Evolutionary conservation across 2,797 vertebrate genomes (phyloP).

Genomic region (Cryptoblepharus egeriae): DNA sequence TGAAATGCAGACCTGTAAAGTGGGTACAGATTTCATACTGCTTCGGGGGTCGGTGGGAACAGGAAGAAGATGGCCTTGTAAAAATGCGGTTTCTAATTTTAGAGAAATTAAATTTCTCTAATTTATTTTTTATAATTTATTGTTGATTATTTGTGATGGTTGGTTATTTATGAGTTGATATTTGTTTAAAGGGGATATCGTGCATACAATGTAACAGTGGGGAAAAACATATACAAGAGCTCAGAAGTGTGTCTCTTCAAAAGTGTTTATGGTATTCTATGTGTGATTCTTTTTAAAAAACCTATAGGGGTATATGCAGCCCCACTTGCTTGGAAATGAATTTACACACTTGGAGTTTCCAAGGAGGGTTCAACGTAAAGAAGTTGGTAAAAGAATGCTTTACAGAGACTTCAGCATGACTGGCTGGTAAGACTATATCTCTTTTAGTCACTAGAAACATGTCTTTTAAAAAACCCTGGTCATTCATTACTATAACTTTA

Average conservation of each 20-base stretch:
- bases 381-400: constrained; percentile 96
- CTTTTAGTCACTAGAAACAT: neutral
- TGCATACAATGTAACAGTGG: neutral
- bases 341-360: constrained; percentile 99
- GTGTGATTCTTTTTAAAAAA: neutral
- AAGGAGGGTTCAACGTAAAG: constrained; percentile 94
- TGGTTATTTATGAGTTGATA: neutral
- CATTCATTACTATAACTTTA: neutral
- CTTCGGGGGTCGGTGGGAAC: neutral
- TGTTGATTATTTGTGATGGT: no score
- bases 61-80: no score
- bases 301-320: constrained; percentile 94
- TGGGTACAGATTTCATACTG: neutral
- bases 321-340: constrained; percentile 95
- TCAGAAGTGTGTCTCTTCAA: neutral
- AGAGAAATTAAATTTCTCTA: no score
- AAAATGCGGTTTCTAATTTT: neutral
- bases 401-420: constrained; percentile 98
- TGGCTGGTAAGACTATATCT: constrained; percentile 87
- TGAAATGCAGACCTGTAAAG: neutral
- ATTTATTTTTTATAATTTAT: no score
- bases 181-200: neutral
- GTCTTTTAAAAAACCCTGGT: rapidly evolving
- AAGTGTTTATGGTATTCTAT: neutral
- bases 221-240: neutral